Evolutionary conservation across 2,888 invertebrate species (phyloP), one percentile per base, ranked within the genome.

Genomic region (Noctua comes): DNA sequence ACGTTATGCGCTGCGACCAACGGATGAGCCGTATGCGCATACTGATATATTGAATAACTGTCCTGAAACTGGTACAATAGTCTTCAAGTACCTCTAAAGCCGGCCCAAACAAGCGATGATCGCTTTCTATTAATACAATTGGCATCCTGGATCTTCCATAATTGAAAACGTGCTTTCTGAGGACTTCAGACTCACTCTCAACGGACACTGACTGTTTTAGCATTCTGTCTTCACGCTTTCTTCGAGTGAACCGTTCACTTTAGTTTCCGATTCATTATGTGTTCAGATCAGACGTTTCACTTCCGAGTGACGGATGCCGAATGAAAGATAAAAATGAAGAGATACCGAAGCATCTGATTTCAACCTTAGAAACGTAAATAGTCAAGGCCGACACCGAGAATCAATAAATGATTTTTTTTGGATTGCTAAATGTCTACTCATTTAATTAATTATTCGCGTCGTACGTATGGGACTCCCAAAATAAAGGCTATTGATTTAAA

Each of bases 31-130:
- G 8, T 18, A 71, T 36, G 51, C 72, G 78, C 78, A 78, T 78
- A 51, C 31, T 62, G 16, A 80, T 80, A 54, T 72, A 82, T 79
- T 82, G 65, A 66, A 79, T 79, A 79, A 82, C 54, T 66, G 82
- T 74, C 27, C 48, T 79, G 75, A 82, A 79, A 57, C 57, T 21
- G 11, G 40, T 57, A 54, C 36, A n/a, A 71, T 43, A 24, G 51
- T 51, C 80, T 62, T 40, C 48, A 71, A 71, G 80, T 59, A 31
- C 62, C 54, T 40, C 36, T 31, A n/a, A 79, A n/a, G 57, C 40
- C 18, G 43, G 31, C 51, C 31, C 31, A 51, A 80, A 80, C 59
- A 51, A 62, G 80, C 43, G 43, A 51, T 51, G 43, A 62, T 51
- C 31, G 51, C n/a, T 51, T 70, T 62, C 31, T 73, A 73, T 72